Conservation (phyloP, 2,797 vertebrate genomes). For the Lutjanus campechanus region DNA sequence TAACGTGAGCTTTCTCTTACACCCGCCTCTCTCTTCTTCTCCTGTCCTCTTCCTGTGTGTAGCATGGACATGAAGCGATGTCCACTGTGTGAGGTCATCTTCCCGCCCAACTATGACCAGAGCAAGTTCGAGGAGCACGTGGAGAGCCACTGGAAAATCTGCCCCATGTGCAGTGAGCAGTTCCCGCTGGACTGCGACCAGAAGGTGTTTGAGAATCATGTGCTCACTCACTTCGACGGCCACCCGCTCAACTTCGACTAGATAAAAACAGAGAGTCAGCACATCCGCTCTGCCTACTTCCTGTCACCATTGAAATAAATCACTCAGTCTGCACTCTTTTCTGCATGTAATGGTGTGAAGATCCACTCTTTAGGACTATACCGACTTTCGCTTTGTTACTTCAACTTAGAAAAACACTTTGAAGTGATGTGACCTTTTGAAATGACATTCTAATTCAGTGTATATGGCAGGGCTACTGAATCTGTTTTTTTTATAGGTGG, state of each 20-base stretch:
- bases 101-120: conserved; percentile 98
- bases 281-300: conserved; percentile 55
- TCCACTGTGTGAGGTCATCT: conserved; percentile 96
- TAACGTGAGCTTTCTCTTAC: conserved; percentile 48
- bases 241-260: conserved; percentile 93
- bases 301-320: conserved; percentile 69
- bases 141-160: conserved; percentile 99
- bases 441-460: conserved; percentile 54
- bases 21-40: not conserved
- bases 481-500: conserved; percentile 54
- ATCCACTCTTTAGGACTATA: conserved; percentile 72
- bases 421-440: conserved; percentile 65
- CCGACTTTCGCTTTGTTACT: conserved; percentile 69
- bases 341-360: conserved; percentile 80
- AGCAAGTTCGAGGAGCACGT: conserved; percentile 97
- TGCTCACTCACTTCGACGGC: conserved; percentile 96
- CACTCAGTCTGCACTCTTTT: conserved; percentile 65
- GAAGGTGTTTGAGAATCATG: conserved; percentile 95
- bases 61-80: conserved; percentile 96
- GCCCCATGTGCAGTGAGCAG: conserved; percentile 98
- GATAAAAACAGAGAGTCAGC: conserved; percentile 36
- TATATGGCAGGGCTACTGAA: conserved; percentile 61
- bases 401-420: conserved; percentile 63
- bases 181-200: conserved; percentile 97
- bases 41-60: not conserved